These are phyloP conservation scores for Sebastes itinus DNA, from an alignment of 2,797 vertebrate species.

Conservation along the genomic window DNA sequence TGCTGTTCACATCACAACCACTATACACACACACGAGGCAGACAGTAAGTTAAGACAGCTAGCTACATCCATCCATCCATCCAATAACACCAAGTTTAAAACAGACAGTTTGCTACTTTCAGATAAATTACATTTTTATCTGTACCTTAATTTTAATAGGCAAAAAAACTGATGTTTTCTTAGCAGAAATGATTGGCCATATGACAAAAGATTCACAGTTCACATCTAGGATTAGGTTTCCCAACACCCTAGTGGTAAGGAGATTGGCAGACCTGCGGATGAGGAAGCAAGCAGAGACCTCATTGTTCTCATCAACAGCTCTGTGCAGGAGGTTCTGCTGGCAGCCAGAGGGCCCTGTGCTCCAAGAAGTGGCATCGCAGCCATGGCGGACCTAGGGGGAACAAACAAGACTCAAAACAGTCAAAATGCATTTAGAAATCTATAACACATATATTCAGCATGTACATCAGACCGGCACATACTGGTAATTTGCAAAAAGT, in stretches of 20 bases:
- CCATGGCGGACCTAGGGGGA: slow-evolving; percentile 92
- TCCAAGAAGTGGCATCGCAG: slow-evolving; percentile 96
- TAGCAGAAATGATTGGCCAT: neutral
- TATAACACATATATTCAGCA: neutral
- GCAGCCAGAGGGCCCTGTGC: slow-evolving; percentile 90
- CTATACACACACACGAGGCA: slow-evolving; percentile 67
- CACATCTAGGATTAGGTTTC: neutral
- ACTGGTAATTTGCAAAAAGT: fast-evolving
- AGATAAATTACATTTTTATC: neutral
- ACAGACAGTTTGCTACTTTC: neutral
- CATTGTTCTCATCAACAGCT: slow-evolving; percentile 96
- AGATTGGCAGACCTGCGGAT: slow-evolving; percentile 90
- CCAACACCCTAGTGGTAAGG: neutral
- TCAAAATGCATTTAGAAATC: neutral
- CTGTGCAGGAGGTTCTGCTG: slow-evolving; percentile 94
- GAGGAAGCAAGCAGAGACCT: slow-evolving; percentile 93
- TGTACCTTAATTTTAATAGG: neutral
- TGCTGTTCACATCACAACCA: slow-evolving; percentile 95
- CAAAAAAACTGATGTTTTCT: neutral
- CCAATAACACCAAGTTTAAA: neutral
- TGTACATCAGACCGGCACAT: too few species aligned
- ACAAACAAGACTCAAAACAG: neutral
- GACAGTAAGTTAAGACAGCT: neutral
- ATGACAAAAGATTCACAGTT: neutral
- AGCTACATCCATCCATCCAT: neutral